A percentile compares a stretch with the other conserved stretches of the same genome.
These are phyloP conservation scores for Papilio xuthus DNA, from an alignment of 1,140 invertebrate genomes.

Conservation along the genomic window DNA sequence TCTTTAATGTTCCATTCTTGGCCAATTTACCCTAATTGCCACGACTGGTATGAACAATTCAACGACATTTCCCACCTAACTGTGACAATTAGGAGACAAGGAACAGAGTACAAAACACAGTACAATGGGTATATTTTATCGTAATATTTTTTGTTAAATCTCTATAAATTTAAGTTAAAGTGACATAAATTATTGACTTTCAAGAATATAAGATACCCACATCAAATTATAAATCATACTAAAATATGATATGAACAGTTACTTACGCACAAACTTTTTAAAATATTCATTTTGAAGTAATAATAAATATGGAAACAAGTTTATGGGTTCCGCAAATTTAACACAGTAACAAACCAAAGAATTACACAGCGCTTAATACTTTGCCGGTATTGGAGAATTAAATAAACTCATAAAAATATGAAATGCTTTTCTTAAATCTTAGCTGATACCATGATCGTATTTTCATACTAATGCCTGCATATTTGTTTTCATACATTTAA, in stretches of 20 bases:
- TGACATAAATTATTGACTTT: not conserved
- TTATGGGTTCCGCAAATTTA: conserved; percentile 26
- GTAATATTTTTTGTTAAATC: not conserved
- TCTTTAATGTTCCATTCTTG: not conserved
- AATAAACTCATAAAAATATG: conserved; percentile 4
- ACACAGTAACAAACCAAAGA: conserved; percentile 20
- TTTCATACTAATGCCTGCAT: not conserved
- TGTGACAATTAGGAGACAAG: too few species aligned
- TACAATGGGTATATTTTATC: too few species aligned
- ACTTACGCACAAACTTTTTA: conserved; percentile 21
- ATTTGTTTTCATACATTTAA: not conserved
- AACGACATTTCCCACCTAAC: too few species aligned
- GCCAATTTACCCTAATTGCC: not conserved
- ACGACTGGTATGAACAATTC: not conserved
- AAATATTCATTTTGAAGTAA: conserved; percentile 26
- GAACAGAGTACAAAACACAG: too few species aligned
- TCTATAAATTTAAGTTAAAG: not conserved
- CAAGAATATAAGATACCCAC: not conserved
- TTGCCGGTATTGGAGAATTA: not conserved
- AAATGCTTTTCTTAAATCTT: conserved; percentile 9
- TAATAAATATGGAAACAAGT: not conserved
- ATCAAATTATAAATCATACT: not conserved
- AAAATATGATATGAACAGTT: not conserved
- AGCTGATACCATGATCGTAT: not conserved
- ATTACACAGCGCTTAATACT: not conserved